Base-by-base conservation (phyloP, 2,888 invertebrate species). In the Phaonia tiefii region DNA sequence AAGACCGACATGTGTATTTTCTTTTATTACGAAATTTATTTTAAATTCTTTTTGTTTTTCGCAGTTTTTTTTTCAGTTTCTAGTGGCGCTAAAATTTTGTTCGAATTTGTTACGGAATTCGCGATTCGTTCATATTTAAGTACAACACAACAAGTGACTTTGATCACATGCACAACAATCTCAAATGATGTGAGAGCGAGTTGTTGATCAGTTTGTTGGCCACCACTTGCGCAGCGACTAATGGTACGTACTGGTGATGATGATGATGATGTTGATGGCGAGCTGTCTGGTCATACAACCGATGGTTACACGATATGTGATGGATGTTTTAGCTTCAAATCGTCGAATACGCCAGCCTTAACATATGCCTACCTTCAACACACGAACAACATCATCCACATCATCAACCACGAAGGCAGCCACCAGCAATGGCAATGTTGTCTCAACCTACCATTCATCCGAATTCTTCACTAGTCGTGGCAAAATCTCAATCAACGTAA, bases 11-110 rank as follows among this genome's bases (percentile, higher is more conserved):
- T n/a, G n/a, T n/a, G n/a, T n/a, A n/a, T n/a, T n/a, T n/a, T n/a
- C n/a, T n/a, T n/a, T n/a, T n/a, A 26, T 58, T 39, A 22, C 37
- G 22, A 44, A 46, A 66, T 4, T 39, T 51, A 22, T 22, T 11
- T 42, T 22, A 42, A 63, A 37, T 39, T 73, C 51, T 66, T 65
- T 22, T 51, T 46, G 17, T 49, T 31, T 39, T 49, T 46, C 2
- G 10, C 17, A 26, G 20, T 17, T 49, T 74, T 51, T 74, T 58
- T 51, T 15, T 8, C 31, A 8, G 4, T 63, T 39, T 15, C 44
- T 44, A 22, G 22, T 74, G 80, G 80, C 80, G 80, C 80, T 74
- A 65, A 76, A 80, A 77, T 80, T 70, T 70, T 66, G 25, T 25
- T 10, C 11, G 54, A 54, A 54, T 54, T 54, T 54, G 54, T 25